Evolutionary conservation across 2,888 invertebrate species (phyloP), one percentile per base, ranked within the genome.

Genomic region (Strigamia transsilvanica): DNA sequence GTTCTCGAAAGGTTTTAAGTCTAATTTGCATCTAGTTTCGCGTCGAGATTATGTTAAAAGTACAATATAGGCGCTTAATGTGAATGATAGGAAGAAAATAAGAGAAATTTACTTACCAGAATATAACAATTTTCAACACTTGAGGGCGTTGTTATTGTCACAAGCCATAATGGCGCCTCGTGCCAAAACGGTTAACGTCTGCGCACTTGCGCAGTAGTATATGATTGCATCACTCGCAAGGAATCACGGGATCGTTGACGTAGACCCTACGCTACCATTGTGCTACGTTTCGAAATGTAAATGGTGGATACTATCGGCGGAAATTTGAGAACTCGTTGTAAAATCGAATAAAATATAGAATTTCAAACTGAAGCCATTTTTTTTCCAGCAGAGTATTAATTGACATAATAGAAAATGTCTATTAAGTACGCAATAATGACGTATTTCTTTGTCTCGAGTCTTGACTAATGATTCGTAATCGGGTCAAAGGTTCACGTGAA

Each of bases 71-170:
- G 3, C 61, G 61, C 21, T 56, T 56, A 56, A 56, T 34, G 34
- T 7, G 34, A 7, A 34, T 23, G 27, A 7, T 27, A 27, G 27
- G 27, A 23, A 21, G 78, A 27, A 78, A 78, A 15, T 27, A 23
- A 27, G 78, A n/a, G 78, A 23, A 79, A 23, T 46, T 78, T 79
- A 82, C 83, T 80, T 83, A 83, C 83, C 83, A 79, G 41, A 73
- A 78, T 42, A 79, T 83, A 66, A 32, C 83, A 27, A 79, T 80
- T 83, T 79, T 82, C 83, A 83, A 83, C 83, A 82, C 83, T 82
- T 79, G 83, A 83, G 83, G 83, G 83, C 83, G 83, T 83, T 83
- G 82, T 41, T 82, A 82, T 82, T 82, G 82, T 82, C 51, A 73
- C 73, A 77, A 46, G 77, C 82, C 83, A 83, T 83, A 21, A 81